Evolutionary conservation across 2,888 invertebrate genomes (phyloP).

Genomic region (Mythimna lalbum): DNA sequence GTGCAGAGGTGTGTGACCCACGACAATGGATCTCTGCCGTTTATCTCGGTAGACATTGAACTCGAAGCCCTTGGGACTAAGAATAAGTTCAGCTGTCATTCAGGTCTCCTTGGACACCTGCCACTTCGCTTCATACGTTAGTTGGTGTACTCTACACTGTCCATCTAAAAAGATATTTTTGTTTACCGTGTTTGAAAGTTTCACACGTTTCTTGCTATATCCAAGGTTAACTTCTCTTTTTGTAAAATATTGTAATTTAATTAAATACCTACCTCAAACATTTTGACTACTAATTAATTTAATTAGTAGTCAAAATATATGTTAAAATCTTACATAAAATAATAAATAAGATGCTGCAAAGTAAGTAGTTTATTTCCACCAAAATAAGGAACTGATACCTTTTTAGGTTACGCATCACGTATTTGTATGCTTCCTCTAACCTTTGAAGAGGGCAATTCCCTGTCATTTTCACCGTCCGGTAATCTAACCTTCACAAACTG

Average conservation of each 20-base stretch:
- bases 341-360: not conserved
- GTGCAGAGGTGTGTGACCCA: conserved; percentile 45
- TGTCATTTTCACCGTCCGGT: conserved; percentile 36
- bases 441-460: conserved; percentile 43
- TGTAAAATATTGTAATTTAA: conserved; percentile 16
- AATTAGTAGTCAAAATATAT: too few relatives aligned
- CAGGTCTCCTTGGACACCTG: conserved; percentile 76
- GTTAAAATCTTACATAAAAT: not conserved
- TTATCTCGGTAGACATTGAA: conserved; percentile 68
- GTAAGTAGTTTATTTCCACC: conserved; percentile 5
- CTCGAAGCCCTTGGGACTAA: conserved; percentile 74
- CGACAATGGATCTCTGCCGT: conserved; percentile 23
- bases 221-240: conserved; percentile 22
- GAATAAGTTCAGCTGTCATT: conserved; percentile 72
- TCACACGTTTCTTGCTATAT: conserved; percentile 13
- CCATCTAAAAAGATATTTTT: conserved; percentile 51
- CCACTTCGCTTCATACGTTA: conserved; percentile 63
- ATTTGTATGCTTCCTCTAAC: conserved; percentile 36
- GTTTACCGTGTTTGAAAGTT: conserved; percentile 26
- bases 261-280: not conserved
- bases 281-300: conserved; percentile 1
- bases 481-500: conserved; percentile 43
- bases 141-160: conserved; percentile 30
- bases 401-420: conserved; percentile 31
- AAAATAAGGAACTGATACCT: conserved; percentile 25